phyloP scores from a whole-genome alignment of 2,888 invertebrate genomes.

The Cylindroiulus punctatus region DNA sequence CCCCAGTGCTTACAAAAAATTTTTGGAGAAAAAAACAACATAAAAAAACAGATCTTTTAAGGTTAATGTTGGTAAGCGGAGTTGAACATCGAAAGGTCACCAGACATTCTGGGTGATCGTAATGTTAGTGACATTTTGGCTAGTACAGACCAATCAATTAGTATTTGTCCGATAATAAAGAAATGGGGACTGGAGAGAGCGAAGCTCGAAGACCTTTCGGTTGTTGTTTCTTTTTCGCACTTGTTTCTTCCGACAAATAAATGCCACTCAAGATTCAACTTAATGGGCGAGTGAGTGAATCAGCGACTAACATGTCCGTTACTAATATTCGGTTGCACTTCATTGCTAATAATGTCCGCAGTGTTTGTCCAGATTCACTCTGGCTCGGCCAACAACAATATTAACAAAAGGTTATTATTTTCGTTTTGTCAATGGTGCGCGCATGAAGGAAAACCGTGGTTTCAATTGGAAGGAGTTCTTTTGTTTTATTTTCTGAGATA shows the following conservation, averaged over 20 bases:
- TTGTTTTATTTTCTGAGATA: background rate
- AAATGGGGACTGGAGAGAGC: slow-evolving; percentile 1
- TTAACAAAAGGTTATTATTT: slow-evolving; percentile 10
- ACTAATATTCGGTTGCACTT: slow-evolving; percentile 10
- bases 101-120: too few species aligned
- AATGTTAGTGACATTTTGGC: background rate
- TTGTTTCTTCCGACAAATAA: slow-evolving; percentile 9
- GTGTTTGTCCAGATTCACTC: background rate
- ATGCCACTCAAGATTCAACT: slow-evolving; percentile 1
- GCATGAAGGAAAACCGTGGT: background rate
- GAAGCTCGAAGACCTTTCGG: background rate
- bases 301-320: background rate
- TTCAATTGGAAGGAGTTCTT: background rate
- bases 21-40: too few species aligned
- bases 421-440: background rate
- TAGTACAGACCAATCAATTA: background rate
- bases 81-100: too few species aligned
- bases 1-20: too few species aligned
- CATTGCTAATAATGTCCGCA: slow-evolving; percentile 18
- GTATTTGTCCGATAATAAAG: background rate
- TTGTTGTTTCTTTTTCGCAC: background rate
- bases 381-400: background rate
- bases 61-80: too few species aligned
- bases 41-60: too few species aligned
- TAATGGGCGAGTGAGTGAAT: slow-evolving; percentile 3